These are phyloP conservation scores for Therioaphis trifolii DNA, from an alignment of 2,888 invertebrate genomes.

Conservation along the genomic window DNA sequence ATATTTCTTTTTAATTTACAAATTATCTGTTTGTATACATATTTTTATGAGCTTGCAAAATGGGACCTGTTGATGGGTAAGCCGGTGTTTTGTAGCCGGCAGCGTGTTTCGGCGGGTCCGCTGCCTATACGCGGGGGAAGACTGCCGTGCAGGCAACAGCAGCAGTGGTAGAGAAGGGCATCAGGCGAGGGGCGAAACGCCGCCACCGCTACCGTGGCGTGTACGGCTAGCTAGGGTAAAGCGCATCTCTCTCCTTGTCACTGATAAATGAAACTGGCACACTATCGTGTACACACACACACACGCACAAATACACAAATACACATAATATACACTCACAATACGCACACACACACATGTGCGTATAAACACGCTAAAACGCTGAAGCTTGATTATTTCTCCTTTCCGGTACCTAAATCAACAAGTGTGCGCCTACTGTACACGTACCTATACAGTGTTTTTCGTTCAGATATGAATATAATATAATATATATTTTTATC, in stretches of 20 bases:
- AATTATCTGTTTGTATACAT: not conserved
- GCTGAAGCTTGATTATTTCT: constrained; percentile 53
- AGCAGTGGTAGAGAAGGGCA: not conserved
- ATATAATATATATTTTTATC: too few species aligned
- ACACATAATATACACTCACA: too few species aligned
- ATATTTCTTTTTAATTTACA: too few species aligned
- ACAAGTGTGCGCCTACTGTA: constrained; percentile 44
- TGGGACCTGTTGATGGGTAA: constrained; percentile 57
- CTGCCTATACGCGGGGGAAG: constrained; percentile 38
- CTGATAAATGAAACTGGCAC: constrained; percentile 62
- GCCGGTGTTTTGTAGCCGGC: constrained; percentile 53
- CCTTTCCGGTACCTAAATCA: constrained; percentile 60
- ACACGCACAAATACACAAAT: not conserved
- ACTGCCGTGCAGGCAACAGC: constrained; percentile 16
- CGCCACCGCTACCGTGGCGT: constrained; percentile 23
- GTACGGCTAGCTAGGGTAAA: constrained; percentile 40
- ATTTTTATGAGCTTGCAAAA: constrained; percentile 23
- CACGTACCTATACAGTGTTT: not conserved
- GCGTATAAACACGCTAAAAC: constrained; percentile 52
- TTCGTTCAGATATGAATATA: too few species aligned
- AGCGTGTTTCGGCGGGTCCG: constrained; percentile 47
- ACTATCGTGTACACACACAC: constrained; percentile 13
- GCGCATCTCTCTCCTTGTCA: constrained; percentile 61
- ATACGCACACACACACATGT: not conserved
- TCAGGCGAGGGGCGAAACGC: constrained; percentile 50